A percentile compares a stretch with the other conserved stretches of the same genome.
phyloP scores from a whole-genome alignment of 2,797 vertebrate species.

The Myotis planiceps region DNA sequence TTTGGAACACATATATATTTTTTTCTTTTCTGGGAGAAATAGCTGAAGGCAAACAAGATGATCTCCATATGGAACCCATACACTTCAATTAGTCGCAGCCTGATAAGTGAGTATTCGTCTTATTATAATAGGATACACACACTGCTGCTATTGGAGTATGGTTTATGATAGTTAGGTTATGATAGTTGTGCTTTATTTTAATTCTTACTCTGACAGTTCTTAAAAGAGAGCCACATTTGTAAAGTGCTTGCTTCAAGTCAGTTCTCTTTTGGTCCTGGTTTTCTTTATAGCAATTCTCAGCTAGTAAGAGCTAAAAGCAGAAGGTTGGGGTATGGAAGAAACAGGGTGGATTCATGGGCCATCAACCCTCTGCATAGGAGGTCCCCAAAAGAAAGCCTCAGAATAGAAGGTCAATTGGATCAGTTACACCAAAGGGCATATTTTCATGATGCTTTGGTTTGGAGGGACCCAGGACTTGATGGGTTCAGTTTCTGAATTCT shows the following conservation, averaged over 20 bases:
- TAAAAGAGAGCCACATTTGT: background rate
- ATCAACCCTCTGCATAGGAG: background rate
- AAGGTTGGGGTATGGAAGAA: background rate
- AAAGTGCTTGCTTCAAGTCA: background rate
- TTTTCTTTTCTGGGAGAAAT: slow-evolving; percentile 18
- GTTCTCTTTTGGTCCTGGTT: background rate
- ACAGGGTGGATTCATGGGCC: background rate
- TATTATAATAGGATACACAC: background rate
- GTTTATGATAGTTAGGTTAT: background rate
- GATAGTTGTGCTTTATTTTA: background rate
- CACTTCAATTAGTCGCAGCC: background rate
- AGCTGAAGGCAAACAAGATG: background rate
- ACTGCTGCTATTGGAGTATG: background rate
- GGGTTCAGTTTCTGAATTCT: background rate
- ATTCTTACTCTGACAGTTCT: background rate
- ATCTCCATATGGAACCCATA: background rate
- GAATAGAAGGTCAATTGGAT: background rate
- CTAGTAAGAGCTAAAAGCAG: background rate
- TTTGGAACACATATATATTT: background rate
- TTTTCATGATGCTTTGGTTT: background rate
- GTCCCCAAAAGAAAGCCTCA: background rate
- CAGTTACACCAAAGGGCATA: background rate
- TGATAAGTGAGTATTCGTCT: background rate
- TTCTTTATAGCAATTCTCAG: background rate
- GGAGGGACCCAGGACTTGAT: background rate